Conservation (phyloP, 2,888 invertebrate species). For the Torymus auratus region DNA sequence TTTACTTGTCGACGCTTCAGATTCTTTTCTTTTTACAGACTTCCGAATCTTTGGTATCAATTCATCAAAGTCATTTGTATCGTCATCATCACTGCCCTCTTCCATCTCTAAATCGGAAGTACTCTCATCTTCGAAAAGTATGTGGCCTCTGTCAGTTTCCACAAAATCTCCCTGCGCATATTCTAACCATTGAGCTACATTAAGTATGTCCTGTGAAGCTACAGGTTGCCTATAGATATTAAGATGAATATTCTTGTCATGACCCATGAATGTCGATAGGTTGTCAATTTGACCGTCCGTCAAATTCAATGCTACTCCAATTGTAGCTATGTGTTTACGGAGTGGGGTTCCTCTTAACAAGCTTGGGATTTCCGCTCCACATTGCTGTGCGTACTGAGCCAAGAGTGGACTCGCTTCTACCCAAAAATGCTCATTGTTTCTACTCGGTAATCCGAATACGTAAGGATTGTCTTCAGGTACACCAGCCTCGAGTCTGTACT, state of each 20-base stretch:
- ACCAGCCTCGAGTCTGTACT: neutral
- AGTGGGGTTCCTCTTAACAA: constrained; percentile 59
- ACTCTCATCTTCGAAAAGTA: too few species aligned
- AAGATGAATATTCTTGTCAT: neutral
- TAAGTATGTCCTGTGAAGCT: neutral
- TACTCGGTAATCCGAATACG: constrained; percentile 56
- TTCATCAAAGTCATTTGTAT: neutral
- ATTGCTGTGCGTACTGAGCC: constrained; percentile 55
- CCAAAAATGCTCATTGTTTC: constrained; percentile 49
- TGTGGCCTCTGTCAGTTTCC: neutral
- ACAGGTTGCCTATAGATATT: constrained; percentile 1
- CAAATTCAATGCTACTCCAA: constrained; percentile 29
- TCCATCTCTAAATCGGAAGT: neutral
- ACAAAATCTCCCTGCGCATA: neutral
- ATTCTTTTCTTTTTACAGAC: too few species aligned
- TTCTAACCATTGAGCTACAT: neutral
- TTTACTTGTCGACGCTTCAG: too few species aligned
- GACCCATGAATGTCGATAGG: constrained; percentile 10
- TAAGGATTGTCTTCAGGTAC: constrained; percentile 36
- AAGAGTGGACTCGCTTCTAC: neutral
- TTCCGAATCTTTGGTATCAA: too few species aligned
- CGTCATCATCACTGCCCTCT: neutral
- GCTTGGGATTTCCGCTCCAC: constrained; percentile 59
- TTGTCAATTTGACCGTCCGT: neutral
- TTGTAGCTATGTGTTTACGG: constrained; percentile 62